phyloP scores from a whole-genome alignment of 2,113 vertebrate species.

The Atherinomorus stipes region DNA sequence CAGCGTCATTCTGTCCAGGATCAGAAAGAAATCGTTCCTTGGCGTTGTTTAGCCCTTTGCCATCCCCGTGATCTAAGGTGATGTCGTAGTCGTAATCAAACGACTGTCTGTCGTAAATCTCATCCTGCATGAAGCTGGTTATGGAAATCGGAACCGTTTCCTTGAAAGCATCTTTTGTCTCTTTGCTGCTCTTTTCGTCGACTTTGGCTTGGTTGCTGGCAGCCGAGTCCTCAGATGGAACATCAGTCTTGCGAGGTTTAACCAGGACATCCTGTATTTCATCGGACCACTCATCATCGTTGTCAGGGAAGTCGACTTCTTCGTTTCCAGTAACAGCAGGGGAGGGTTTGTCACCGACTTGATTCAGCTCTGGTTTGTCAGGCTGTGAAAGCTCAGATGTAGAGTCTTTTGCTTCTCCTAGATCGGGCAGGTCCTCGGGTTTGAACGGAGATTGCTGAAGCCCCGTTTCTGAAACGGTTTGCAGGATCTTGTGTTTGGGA shows the following conservation, averaged over 20 bases:
- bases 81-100: constrained; percentile 71
- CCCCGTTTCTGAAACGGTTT: constrained; percentile 29
- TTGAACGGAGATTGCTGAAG: constrained; percentile 13
- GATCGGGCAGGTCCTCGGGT: constrained; percentile 20
- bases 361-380: constrained; percentile 30
- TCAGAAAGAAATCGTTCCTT: constrained; percentile 61
- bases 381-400: constrained; percentile 19
- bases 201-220: constrained; percentile 14
- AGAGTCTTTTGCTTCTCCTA: not conserved
- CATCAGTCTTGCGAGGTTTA: constrained; percentile 48
- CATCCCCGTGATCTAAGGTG: constrained; percentile 47
- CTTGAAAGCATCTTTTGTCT: constrained; percentile 33
- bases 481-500: constrained; percentile 54
- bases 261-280: constrained; percentile 59
- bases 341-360: constrained; percentile 26
- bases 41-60: constrained; percentile 35
- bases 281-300: constrained; percentile 71
- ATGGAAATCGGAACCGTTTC: constrained; percentile 35
- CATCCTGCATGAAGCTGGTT: constrained; percentile 65
- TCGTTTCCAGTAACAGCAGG: constrained; percentile 29
- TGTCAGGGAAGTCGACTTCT: constrained; percentile 70
- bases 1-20: constrained; percentile 17
- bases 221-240: constrained; percentile 31
- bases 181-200: constrained; percentile 52
- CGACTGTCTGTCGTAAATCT: constrained; percentile 72